These are phyloP conservation scores for Geopemphigus sp. DNA, from an alignment of 1,140 invertebrate species.

Conservation along the genomic window DNA sequence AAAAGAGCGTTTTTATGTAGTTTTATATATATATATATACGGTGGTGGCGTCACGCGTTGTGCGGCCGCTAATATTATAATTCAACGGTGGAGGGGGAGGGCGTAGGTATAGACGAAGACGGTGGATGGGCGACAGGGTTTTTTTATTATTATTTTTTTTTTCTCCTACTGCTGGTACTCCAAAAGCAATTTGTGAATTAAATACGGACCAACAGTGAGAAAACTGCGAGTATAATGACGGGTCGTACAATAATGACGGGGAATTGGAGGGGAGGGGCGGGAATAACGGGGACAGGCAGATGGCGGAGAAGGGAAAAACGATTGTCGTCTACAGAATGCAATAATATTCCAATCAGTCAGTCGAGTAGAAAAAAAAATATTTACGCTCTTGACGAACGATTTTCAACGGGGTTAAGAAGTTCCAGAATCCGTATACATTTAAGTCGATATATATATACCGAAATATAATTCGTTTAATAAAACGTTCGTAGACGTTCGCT, in stretches of 20 bases:
- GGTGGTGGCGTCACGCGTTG: conserved; percentile 31
- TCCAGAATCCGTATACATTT: background rate
- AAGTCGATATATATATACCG: too few species aligned
- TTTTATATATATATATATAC: conserved; percentile 6
- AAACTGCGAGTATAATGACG: background rate
- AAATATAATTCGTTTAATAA: too few species aligned
- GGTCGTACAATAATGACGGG: background rate
- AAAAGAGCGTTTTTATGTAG: conserved; percentile 25
- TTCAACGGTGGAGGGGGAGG: background rate
- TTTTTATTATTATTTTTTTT: background rate
- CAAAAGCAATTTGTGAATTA: conserved; percentile 48
- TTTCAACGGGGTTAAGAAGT: background rate
- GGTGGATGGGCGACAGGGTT: background rate
- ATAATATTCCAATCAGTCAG: conserved; percentile 28
- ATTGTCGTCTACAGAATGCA: background rate
- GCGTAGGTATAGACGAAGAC: background rate
- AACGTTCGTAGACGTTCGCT: too few species aligned
- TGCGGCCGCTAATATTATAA: conserved; percentile 19
- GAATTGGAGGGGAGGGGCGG: background rate
- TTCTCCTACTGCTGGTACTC: background rate
- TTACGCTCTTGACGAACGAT: background rate
- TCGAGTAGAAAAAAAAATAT: background rate
- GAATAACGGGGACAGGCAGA: background rate
- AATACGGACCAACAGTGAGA: conserved; percentile 12
- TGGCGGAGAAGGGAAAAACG: too few species aligned